A percentile compares a stretch with the other conserved stretches of the same genome.
Conservation (phyloP, 2,797 vertebrate genomes). For the Euthynnus affinis region DNA sequence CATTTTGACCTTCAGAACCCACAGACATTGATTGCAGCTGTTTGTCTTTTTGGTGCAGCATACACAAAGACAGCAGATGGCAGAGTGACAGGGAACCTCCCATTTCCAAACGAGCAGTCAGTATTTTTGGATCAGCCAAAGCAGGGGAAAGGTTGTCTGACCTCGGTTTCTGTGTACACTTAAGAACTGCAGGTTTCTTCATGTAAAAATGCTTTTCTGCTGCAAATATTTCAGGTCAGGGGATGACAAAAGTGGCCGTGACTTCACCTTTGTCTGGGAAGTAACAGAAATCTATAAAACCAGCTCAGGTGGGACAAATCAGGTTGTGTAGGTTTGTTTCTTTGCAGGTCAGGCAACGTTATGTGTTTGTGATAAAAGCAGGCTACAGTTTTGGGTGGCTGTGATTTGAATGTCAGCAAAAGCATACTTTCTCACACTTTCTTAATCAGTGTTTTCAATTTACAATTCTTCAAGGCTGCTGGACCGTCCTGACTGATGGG, state of each 20-base stretch:
- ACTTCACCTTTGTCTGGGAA: neutral
- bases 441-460: constrained; percentile 28
- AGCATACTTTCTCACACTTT: neutral
- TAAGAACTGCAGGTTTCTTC: neutral
- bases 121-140: constrained; percentile 61
- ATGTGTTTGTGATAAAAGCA: neutral
- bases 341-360: neutral
- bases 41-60: constrained; percentile 24
- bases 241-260: neutral
- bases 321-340: neutral
- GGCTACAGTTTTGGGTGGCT: neutral
- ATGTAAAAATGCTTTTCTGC: neutral
- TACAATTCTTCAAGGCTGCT: constrained; percentile 41
- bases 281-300: neutral
- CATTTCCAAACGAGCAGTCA: constrained; percentile 11
- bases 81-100: constrained; percentile 1
- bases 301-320: neutral
- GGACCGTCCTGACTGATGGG: constrained; percentile 59
- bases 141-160: constrained; percentile 37
- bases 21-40: neutral
- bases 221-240: neutral
- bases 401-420: neutral
- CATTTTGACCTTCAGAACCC: constrained; percentile 29
- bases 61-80: constrained; percentile 6
- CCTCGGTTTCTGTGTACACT: constrained; percentile 1